A percentile compares a stretch with the other conserved stretches of the same genome.
Evolutionary conservation across 2,797 vertebrate species (phyloP).

Genomic region (Tiaroga cobitis): DNA sequence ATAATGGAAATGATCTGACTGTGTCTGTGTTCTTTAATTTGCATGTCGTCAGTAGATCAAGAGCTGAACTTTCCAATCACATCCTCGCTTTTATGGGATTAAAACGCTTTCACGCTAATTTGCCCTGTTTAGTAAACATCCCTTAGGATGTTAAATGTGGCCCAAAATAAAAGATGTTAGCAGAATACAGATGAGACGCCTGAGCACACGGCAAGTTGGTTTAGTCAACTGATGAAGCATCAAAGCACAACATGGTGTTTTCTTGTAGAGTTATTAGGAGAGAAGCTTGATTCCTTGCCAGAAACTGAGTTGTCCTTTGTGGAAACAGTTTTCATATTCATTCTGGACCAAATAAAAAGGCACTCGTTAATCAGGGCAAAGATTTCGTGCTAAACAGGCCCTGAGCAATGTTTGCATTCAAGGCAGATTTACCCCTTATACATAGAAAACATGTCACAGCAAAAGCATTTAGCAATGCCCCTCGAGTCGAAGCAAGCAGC

Average conservation of each 20-base stretch:
- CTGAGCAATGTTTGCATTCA: constrained; percentile 42
- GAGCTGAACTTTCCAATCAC: too few relatives aligned
- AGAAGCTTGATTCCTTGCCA: not conserved
- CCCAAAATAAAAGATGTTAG: not conserved
- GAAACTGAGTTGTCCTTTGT: too few relatives aligned
- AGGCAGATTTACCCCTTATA: constrained; percentile 33
- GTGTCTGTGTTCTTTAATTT: too few relatives aligned
- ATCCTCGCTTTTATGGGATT: too few relatives aligned
- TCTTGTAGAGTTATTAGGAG: too few relatives aligned
- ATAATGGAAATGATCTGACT: too few relatives aligned
- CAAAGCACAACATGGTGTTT: not conserved
- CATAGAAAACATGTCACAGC: constrained; percentile 54
- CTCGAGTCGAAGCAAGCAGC: constrained; percentile 50
- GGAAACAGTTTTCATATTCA: not conserved
- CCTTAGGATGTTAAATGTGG: not conserved
- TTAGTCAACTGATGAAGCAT: not conserved
- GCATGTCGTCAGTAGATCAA: too few relatives aligned
- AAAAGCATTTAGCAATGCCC: constrained; percentile 59
- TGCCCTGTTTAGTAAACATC: too few relatives aligned
- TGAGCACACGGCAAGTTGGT: not conserved
- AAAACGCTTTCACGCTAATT: too few relatives aligned
- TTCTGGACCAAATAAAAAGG: constrained; percentile 6
- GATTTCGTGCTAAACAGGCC: constrained; percentile 28
- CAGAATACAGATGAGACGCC: not conserved
- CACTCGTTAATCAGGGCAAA: not conserved